phyloP scores from a whole-genome alignment of 1,140 invertebrate species.

The Caligus rogercresseyi region DNA sequence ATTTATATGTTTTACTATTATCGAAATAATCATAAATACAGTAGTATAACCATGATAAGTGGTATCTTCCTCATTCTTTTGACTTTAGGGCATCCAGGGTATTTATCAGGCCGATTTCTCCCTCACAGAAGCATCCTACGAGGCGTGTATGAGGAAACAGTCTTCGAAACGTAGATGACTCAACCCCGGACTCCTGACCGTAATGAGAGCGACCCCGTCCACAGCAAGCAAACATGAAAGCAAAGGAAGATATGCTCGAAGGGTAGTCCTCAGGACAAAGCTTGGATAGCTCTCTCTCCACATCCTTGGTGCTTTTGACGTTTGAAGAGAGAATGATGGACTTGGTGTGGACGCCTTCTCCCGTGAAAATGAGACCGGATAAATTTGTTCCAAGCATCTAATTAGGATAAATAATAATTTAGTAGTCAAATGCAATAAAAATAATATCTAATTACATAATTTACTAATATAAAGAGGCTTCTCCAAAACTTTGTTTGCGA shows the following conservation, averaged over 20 bases:
- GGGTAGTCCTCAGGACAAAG: background rate
- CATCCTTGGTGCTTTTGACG: background rate
- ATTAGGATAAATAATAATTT: no score
- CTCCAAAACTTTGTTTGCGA: no score
- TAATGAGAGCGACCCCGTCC: background rate
- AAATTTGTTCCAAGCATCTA: background rate
- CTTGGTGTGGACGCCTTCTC: background rate
- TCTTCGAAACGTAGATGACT: background rate
- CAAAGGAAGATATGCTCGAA: background rate
- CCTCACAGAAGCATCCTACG: background rate
- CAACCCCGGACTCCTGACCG: background rate
- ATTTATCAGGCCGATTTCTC: background rate
- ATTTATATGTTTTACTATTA: background rate
- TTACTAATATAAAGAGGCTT: no score
- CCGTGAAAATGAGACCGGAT: background rate
- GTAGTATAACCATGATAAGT: background rate
- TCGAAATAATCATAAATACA: background rate
- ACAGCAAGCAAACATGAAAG: background rate
- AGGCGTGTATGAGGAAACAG: background rate
- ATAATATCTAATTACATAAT: no score
- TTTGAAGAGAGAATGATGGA: background rate
- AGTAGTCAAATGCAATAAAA: no score
- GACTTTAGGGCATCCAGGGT: background rate
- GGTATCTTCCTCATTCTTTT: background rate
- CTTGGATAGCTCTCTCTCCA: background rate